These are phyloP conservation scores for Camponotus vicinus DNA, from an alignment of 1,140 invertebrate genomes.

Conservation along the genomic window DNA sequence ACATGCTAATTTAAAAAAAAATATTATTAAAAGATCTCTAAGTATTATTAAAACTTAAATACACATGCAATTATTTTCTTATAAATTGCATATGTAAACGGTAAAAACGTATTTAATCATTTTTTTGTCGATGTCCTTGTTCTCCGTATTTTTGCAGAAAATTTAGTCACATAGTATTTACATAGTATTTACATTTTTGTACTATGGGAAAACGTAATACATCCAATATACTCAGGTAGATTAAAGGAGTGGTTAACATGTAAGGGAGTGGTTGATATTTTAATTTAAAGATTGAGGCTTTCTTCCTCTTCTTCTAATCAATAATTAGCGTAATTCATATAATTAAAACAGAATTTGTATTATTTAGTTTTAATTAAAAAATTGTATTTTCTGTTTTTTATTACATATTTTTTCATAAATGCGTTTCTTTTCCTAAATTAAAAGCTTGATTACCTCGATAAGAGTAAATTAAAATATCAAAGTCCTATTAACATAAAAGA, in stretches of 20 bases:
- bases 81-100: neutral
- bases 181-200: neutral
- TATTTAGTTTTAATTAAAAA: neutral
- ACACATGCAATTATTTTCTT: neutral
- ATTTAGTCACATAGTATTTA: neutral
- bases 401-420: neutral
- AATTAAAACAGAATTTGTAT: neutral
- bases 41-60: neutral
- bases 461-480: neutral
- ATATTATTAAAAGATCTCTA: neutral
- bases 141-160: neutral
- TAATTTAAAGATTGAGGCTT: neutral
- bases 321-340: neutral
- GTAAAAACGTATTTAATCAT: neutral
- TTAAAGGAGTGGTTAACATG: constrained; percentile 14
- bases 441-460: neutral
- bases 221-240: neutral
- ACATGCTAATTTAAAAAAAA: neutral
- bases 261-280: neutral
- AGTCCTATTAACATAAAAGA: neutral
- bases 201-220: neutral
- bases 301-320: neutral
- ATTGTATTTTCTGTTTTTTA: neutral
- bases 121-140: neutral
- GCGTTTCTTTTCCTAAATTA: neutral